A percentile compares a stretch with the other conserved stretches of the same genome.
Evolutionary conservation across 2,797 vertebrate genomes (phyloP).

Genomic region (Myotis vivesi): DNA sequence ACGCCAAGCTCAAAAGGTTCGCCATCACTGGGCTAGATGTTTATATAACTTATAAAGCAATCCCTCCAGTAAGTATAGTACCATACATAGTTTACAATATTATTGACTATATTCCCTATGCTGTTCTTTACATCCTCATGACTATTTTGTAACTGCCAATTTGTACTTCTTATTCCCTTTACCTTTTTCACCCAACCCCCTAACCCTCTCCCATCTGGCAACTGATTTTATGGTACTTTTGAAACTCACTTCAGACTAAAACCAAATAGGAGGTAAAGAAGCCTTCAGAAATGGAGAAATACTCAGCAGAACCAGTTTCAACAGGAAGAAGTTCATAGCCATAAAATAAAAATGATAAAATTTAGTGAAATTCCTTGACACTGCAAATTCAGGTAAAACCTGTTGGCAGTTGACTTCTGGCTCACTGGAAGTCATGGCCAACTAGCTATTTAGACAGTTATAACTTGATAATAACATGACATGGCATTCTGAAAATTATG

Average conservation of each 20-base stretch:
- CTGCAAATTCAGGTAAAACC: constrained; percentile 4
- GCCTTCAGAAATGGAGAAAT: not conserved
- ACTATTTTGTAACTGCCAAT: not conserved
- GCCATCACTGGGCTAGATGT: not conserved
- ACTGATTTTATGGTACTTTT: not conserved
- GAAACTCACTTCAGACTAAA: not conserved
- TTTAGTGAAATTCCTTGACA: not conserved
- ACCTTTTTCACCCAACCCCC: not conserved
- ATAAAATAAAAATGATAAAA: constrained; percentile 6
- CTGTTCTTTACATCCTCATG: not conserved
- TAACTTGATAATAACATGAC: not conserved
- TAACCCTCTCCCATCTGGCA: not conserved
- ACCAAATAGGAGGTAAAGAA: not conserved
- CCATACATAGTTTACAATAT: not conserved
- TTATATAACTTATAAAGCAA: not conserved
- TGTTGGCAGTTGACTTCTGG: not conserved
- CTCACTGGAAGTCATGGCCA: not conserved
- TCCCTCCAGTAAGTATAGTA: not conserved
- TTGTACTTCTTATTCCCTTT: not conserved
- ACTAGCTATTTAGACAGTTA: not conserved
- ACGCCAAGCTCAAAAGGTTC: too few relatives aligned
- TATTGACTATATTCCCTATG: not conserved
- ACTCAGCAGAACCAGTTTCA: not conserved
- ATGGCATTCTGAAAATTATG: not conserved
- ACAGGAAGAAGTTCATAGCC: not conserved